Evolutionary conservation across 2,888 invertebrate genomes (phyloP), one percentile per base, ranked within the genome.

Genomic region (Sclerodermus sp.): DNA sequence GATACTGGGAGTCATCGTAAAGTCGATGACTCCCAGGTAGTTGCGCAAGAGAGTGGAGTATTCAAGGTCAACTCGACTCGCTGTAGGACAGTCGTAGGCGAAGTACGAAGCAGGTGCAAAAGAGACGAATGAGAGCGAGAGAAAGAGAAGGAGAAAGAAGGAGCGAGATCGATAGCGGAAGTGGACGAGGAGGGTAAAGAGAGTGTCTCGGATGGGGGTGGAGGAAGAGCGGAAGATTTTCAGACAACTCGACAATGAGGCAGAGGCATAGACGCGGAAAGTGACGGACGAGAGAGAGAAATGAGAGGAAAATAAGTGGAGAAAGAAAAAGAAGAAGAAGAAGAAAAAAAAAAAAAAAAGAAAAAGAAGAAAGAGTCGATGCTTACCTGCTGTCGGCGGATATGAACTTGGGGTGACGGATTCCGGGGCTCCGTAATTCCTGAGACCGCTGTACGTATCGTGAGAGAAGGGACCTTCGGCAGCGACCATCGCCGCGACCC

Each of bases 331-430:
- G 17, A 23, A 9, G n/a, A 14, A 17, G 42, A 31, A 36, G 41
- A n/a, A 42, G n/a, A 50, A 31, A 32, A 12, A 18, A 4, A n/a
- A 10, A 38, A 14, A 8, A 13, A 18, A 16, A 17, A n/a, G 29
- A 39, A 8, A 42, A 18, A 8, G 32, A 16, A 39, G 29, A 1
- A 3, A 9, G 1, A 70, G 62, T 68, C 60, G 72, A 74, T 82
- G 83, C 73, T 84, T 85, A 85, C 90, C 89, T 84, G 23, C 23
- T 23, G 90, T 87, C 71, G 90, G 87, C 71, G 89, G 88, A 71
- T 90, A 90, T 37, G 90, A 88, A 52, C 87, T 87, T 67, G 87
- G 86, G 66, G 87, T 86, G 60, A 88, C 88, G 40, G 86, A 84
- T 76, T 88, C 89, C 1, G 87, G 86, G 46, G 83, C 85, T 31